Base-by-base conservation (phyloP, 2,888 invertebrate genomes). In the Brachyopa scutellaris region DNA sequence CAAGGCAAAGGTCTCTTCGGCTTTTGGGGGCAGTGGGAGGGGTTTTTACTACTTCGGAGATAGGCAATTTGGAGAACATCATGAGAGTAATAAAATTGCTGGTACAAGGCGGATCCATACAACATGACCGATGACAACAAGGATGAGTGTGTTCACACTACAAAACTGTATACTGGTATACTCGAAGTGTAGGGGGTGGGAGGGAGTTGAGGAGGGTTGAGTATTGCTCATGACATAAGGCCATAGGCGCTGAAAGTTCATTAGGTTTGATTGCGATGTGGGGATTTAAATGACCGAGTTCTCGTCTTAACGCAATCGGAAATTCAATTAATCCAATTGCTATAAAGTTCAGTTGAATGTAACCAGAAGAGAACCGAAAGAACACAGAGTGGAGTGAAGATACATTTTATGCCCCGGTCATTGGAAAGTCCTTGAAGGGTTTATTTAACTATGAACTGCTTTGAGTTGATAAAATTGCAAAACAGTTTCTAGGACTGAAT, bases 11-110 rank as follows among this genome's bases (percentile, higher is more conserved):
- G n/a, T n/a, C n/a, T n/a, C n/a, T n/a, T n/a, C n/a, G n/a, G n/a
- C n/a, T n/a, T n/a, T n/a, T n/a, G n/a, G n/a, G n/a, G n/a, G n/a
- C n/a, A n/a, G n/a, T n/a, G 8, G 21, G 49, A n/a, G 11, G 17
- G 11, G 6, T 29, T 55, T 73, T 64, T 59, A 49, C 64, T 73
- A 31, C 73, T 57, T 64, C 55, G 57, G 47, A 66, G 64, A 73
- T 73, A 73, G 57, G 57, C 73, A 73, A 66, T 73, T 73, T 73
- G 57, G 38, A 9, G n/a, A 47, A 57, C 64, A 57, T 73, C 38
- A 73, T 57, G 55, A 64, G 55, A 64, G 49, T 38, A 64, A 73
- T 73, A 73, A 73, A 64, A 73, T 49, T 49, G 57, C 31, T 29
- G 64, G 47, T 31, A 49, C 40, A 49, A 57, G 57, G 40, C 49